Percentiles rank a stretch among this genome's conserved stretches.
phyloP scores from a whole-genome alignment of 2,888 invertebrate species.

The Tachystola acroxantha region DNA sequence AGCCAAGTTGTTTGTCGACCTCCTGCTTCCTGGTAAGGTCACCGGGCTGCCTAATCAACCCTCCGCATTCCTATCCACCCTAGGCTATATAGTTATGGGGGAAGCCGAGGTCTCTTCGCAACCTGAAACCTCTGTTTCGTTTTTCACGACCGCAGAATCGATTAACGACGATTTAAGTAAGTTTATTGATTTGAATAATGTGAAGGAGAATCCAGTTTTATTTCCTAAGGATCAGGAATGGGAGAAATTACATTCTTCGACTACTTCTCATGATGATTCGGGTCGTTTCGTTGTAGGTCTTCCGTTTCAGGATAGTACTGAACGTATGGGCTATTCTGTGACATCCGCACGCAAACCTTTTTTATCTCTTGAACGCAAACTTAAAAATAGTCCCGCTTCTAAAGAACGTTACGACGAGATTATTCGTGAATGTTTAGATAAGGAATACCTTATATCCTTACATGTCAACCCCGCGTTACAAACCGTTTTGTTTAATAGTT shows the following conservation, averaged over 20 bases:
- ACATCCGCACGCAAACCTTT: background rate
- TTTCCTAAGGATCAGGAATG: background rate
- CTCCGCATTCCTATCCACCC: background rate
- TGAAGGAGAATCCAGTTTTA: background rate
- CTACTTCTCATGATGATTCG: background rate
- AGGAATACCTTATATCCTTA: slow-evolving; percentile 4
- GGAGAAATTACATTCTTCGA: background rate
- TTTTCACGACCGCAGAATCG: background rate
- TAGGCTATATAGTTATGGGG: too few species aligned
- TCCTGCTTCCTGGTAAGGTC: too few species aligned
- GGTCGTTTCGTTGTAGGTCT: background rate
- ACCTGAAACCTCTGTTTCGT: background rate
- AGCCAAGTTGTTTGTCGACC: background rate
- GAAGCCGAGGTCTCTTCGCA: too few species aligned
- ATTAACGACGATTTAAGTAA: background rate
- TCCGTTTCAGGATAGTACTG: background rate
- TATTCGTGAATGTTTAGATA: slow-evolving; percentile 6
- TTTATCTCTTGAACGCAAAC: background rate
- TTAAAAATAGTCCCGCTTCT: background rate
- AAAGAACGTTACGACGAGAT: background rate
- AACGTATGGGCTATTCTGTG: background rate
- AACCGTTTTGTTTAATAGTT: background rate
- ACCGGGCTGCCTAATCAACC: too few species aligned
- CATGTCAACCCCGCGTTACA: slow-evolving; percentile 3
- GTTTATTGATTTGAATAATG: background rate